Evolutionary conservation across 2,113 vertebrate genomes (phyloP).

Genomic region (Miniopterus natalensis): DNA sequence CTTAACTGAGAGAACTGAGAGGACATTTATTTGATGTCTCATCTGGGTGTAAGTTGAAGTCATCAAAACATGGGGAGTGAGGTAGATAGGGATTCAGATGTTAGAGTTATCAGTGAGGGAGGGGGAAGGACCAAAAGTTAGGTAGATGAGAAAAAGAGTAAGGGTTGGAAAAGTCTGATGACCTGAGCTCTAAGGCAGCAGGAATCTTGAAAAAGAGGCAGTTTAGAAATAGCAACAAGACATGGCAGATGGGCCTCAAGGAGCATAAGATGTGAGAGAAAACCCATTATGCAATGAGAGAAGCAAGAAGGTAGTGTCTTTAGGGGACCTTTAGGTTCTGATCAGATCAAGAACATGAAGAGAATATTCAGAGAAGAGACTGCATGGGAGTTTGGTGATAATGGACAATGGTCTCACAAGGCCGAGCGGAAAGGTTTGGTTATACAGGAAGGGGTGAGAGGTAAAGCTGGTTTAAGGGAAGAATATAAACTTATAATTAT

Average conservation of each 20-base stretch:
- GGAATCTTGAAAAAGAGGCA: not conserved
- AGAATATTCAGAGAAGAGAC: not conserved
- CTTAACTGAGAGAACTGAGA: not conserved
- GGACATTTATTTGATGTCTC: not conserved
- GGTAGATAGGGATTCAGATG: too few relatives aligned
- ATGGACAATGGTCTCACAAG: too few relatives aligned
- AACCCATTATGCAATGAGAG: not conserved
- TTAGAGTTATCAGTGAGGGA: not conserved
- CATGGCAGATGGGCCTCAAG: too few relatives aligned
- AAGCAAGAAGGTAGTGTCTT: not conserved
- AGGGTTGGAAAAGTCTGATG: not conserved
- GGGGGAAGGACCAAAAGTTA: too few relatives aligned
- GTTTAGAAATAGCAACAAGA: not conserved
- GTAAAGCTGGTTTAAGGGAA: not conserved
- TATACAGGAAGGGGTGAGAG: not conserved
- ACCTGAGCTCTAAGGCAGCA: not conserved
- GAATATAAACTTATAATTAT: not conserved
- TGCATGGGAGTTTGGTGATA: not conserved
- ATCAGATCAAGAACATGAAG: not conserved
- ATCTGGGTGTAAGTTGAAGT: not conserved
- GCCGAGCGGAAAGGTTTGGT: not conserved
- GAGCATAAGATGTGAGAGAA: not conserved
- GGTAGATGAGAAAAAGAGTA: not conserved
- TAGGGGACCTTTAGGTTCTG: not conserved
- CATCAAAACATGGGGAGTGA: not conserved